Evolutionary conservation across 2,888 invertebrate species (phyloP).

Genomic region (Eueremaeus valkanovi): DNA sequence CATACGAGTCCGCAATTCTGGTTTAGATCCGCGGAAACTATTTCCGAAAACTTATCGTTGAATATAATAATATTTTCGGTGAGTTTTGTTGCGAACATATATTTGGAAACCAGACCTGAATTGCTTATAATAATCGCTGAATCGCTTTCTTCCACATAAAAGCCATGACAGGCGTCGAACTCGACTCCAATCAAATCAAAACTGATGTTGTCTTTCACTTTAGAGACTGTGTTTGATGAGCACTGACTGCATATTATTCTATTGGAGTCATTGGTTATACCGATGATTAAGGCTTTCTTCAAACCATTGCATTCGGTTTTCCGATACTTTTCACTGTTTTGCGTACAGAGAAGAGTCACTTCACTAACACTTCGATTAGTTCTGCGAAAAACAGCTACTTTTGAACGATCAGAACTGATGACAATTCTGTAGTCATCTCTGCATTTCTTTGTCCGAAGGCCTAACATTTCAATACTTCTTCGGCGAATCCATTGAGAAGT

Average conservation of each 20-base stretch:
- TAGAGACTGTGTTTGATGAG: not conserved
- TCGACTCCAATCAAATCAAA: constrained; percentile 3
- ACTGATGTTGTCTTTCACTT: not conserved
- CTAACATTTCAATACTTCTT: constrained; percentile 24
- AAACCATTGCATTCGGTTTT: not conserved
- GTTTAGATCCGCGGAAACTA: constrained; percentile 20
- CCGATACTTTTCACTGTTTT: not conserved
- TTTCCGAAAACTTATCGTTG: not conserved
- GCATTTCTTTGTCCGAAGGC: not conserved
- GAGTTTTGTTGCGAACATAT: not conserved
- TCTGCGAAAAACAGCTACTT: not conserved
- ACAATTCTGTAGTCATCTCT: not conserved
- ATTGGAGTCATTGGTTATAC: not conserved
- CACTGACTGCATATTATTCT: constrained; percentile 6
- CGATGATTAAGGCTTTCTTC: constrained; percentile 4
- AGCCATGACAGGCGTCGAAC: constrained; percentile 1
- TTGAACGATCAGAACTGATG: not conserved
- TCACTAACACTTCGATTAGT: not conserved
- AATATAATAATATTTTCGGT: not conserved
- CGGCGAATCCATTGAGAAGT: constrained; percentile 17
- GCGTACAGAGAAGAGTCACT: not conserved
- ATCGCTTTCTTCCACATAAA: not conserved
- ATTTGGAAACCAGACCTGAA: constrained; percentile 8
- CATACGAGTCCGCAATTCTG: not conserved
- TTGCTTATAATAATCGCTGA: not conserved